Conservation (phyloP, 2,888 invertebrate genomes). For the Megastigmus dorsalis region DNA sequence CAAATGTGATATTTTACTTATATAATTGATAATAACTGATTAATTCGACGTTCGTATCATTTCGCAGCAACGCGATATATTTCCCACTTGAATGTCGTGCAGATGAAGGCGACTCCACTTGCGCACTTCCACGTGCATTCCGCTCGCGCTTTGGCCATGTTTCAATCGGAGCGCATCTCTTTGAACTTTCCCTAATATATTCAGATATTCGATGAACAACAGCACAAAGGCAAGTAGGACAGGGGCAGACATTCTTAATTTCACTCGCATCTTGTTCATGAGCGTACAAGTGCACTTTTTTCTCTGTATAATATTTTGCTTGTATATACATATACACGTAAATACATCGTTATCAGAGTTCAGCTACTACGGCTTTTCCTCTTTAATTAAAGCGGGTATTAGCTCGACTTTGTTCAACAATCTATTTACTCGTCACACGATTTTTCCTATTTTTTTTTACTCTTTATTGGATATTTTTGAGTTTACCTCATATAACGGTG, state of each 20-base stretch:
- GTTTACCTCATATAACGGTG: too few species aligned
- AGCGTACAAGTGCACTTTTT: neutral
- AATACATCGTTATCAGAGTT: constrained; percentile 44
- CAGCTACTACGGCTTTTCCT: constrained; percentile 55
- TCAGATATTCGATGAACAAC: neutral
- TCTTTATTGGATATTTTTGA: too few species aligned
- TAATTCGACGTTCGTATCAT: too few species aligned
- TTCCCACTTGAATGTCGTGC: neutral
- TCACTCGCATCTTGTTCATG: too few species aligned
- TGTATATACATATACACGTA: too few species aligned
- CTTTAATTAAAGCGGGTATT: constrained; percentile 18
- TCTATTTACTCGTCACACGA: too few species aligned
- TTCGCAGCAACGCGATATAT: neutral
- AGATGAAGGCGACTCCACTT: neutral
- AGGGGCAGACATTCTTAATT: neutral
- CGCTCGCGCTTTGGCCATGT: neutral
- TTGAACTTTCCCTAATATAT: constrained; percentile 1
- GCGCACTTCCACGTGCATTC: neutral
- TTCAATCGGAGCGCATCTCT: constrained; percentile 17
- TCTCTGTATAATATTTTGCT: too few species aligned
- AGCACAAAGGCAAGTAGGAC: neutral
- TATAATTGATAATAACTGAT: too few species aligned
- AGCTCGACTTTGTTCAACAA: too few species aligned
- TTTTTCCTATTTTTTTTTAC: too few species aligned
- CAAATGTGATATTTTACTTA: too few species aligned